Base-by-base conservation (phyloP, 1,140 invertebrate genomes). In the Diprion similis region DNA sequence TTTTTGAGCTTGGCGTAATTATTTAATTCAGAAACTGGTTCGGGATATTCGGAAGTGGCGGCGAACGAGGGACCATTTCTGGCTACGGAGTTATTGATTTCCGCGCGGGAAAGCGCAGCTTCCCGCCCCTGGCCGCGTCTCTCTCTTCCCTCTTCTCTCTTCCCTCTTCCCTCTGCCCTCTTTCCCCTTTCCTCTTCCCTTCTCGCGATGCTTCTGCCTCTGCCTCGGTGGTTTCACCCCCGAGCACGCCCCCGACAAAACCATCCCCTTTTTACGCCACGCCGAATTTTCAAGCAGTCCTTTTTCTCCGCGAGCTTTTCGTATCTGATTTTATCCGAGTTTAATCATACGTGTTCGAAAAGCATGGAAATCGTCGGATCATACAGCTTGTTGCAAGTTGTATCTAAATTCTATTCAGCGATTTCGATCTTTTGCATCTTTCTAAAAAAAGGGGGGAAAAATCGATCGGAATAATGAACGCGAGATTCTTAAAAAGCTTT, bases 41-140 rank as follows among this genome's bases (percentile, higher is more conserved):
- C n/a, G 11, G 11, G 9, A 13, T 15, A 59, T 59, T 59, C 51
- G 51, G 51, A 59, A 59, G 51, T 59, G 9, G n/a, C 51, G 51
- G 15, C 11, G 69, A 70, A 70, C 66, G 71, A 17, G 68, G 66
- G 67, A 74, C 46, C 74, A 78, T 71, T 71, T 74, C 78, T 67
- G 75, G 66, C 66, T 68, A 68, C 76, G 80, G 80, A 78, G 81
- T 85, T 87, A 86, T 87, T 86, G 85, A 86, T 87, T 84, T 85
- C 79, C 78, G 77, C 78, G 77, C 78, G 74, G 76, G 80, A 85
- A 84, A 83, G 80, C 81, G 79, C 76, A 78, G 80, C 79, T 80
- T 82, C 82, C 79, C 78, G 70, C 75, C 78, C 73, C 80, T 75
- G 73, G 46, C 13, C 59, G 46, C 19, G 68, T 71, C 19, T 19